A percentile compares a stretch with the other conserved stretches of the same genome.
phyloP scores from a whole-genome alignment of 1,140 invertebrate species.

The Doryteuthis pealeii region DNA sequence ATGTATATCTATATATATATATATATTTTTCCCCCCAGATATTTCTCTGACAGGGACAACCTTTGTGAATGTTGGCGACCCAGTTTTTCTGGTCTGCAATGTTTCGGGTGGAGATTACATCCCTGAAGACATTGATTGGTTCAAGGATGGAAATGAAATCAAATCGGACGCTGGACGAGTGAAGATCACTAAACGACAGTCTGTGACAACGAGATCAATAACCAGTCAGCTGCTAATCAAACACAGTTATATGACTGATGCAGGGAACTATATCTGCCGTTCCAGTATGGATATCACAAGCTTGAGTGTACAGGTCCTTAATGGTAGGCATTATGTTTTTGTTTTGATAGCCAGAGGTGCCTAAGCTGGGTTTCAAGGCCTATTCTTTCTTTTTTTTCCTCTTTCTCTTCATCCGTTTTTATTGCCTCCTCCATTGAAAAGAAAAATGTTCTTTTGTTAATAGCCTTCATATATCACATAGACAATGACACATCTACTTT shows the following conservation, averaged over 20 bases:
- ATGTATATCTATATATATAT: too few relatives aligned
- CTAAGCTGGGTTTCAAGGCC: too few relatives aligned
- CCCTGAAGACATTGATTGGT: constrained; percentile 52
- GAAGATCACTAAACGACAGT: constrained; percentile 38
- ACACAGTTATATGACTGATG: constrained; percentile 37
- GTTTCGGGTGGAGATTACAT: constrained; percentile 43
- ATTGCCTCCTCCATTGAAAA: too few relatives aligned
- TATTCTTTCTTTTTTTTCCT: too few relatives aligned
- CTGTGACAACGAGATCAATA: constrained; percentile 26
- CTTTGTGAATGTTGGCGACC: constrained; percentile 41
- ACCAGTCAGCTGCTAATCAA: constrained; percentile 42
- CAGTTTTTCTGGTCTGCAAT: constrained; percentile 45
- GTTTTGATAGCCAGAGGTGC: too few relatives aligned
- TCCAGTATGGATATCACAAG: constrained; percentile 38
- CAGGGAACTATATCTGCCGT: constrained; percentile 45
- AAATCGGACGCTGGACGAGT: constrained; percentile 25
- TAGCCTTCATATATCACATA: too few relatives aligned
- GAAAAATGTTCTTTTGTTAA: too few relatives aligned
- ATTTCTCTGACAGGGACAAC: constrained; percentile 41
- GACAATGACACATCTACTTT: too few relatives aligned
- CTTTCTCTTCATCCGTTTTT: too few relatives aligned
- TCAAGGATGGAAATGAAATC: constrained; percentile 46
- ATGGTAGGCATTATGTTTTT: constrained; percentile 34
- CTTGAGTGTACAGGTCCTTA: constrained; percentile 42
- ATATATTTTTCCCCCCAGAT: constrained; percentile 27